Base-by-base conservation (phyloP, 2,113 vertebrate species). In the Mastomys coucha region DNA sequence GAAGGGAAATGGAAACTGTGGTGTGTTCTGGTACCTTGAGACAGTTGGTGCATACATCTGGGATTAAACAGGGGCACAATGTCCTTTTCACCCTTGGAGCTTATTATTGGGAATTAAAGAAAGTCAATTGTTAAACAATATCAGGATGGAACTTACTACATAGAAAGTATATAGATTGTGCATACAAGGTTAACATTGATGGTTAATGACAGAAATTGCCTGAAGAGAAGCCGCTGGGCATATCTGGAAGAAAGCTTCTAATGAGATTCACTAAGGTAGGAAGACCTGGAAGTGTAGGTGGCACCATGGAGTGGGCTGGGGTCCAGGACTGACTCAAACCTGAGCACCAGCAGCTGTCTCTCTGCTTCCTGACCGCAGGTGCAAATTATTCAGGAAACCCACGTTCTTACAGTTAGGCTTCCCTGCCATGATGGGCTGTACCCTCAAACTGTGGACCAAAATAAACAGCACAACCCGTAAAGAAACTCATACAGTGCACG, bases 1-100 rank as follows among this genome's bases (percentile, higher is more conserved):
- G 9, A 19, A 36, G 13, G 5, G 19, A 4, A 7, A 28, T 5
- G 2, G 8, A 26, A 26, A 9, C 0, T 4, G 1, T 26, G 26
- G 11, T 13, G 33, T 75, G 6, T 4, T 67, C 33, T 67, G 42
- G 16, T 3, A 6, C 26, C 39, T 45, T n/a, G 39, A 17, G 13
- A 72, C 1, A 63, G 39, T 13, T 65, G 16, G 36, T 22, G 20
- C 67, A 20, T 24, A 3, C 13, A 2, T 12, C 22, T 22, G 22
- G 36, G 63, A 85, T 10, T 20, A 5, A 45, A 8, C 11, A 28
- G 42, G 13, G 53, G 19, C 53, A 49, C 1, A 22, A 36, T 26
- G 28, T 2, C 51, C 20, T 2, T 31, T 36, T 24, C 31, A 28
- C 4, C 12, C 16, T 5, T 49, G 26, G 36, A 31, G 16, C 7